These are phyloP conservation scores for Crambe crambe DNA, from an alignment of 37 sponge, comb jelly and placozoan species.

Conservation along the genomic window DNA sequence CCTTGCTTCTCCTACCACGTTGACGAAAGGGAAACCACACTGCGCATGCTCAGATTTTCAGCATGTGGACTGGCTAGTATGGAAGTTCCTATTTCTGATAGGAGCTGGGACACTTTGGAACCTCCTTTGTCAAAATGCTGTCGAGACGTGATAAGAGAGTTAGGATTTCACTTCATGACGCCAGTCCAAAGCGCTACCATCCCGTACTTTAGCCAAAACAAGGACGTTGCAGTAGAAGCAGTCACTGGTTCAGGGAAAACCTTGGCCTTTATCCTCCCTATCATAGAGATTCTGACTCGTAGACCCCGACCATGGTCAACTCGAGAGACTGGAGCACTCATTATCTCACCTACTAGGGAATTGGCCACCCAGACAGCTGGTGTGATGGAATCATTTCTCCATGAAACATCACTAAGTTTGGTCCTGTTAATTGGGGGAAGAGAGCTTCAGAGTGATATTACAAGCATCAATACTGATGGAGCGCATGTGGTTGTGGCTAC, in stretches of 20 bases:
- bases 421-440: constrained; percentile 79
- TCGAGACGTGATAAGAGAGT: background rate
- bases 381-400: constrained; percentile 64
- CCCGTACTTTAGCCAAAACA: constrained; percentile 82
- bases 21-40: background rate
- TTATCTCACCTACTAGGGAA: constrained; percentile 95
- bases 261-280: constrained; percentile 93
- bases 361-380: constrained; percentile 86
- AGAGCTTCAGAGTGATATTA: constrained; percentile 41
- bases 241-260: constrained; percentile 97
- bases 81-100: constrained; percentile 13
- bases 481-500: constrained; percentile 71
- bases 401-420: constrained; percentile 29
- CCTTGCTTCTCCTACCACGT: constrained; percentile 9
- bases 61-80: background rate
- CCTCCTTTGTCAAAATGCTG: constrained; percentile 29
- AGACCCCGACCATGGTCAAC: constrained; percentile 7
- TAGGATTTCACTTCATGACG: constrained; percentile 52
- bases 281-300: constrained; percentile 69
- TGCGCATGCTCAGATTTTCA: constrained; percentile 15
- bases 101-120: constrained; percentile 21
- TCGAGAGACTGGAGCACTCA: constrained; percentile 44
- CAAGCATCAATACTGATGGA: constrained; percentile 7
- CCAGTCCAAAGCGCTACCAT: constrained; percentile 84
- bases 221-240: constrained; percentile 97